A percentile compares a stretch with the other conserved stretches of the same genome.
phyloP scores from a whole-genome alignment of 23 tunicate genomes.

The Trididemnum miniatum region DNA sequence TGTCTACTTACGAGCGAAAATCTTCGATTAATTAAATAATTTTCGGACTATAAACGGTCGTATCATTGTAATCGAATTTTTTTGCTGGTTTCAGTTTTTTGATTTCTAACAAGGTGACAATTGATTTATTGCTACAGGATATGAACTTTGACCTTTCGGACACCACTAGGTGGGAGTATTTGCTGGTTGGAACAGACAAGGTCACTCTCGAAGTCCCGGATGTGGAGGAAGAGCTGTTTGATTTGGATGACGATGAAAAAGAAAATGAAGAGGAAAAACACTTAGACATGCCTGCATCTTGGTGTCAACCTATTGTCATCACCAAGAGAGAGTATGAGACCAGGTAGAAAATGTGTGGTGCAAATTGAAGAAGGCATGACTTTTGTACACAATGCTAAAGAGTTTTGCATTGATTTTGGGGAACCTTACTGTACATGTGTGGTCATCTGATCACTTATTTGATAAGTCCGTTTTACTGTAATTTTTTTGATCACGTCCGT shows the following conservation, averaged over 20 bases:
- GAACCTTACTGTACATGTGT: too few relatives aligned
- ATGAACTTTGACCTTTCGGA: slow-evolving; percentile 74
- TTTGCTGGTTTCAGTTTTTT: background rate
- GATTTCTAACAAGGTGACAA: background rate
- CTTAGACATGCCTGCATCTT: slow-evolving; percentile 91
- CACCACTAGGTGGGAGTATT: slow-evolving; percentile 83
- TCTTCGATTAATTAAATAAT: too few relatives aligned
- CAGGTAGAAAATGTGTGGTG: slow-evolving; percentile 33
- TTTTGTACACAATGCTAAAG: too few relatives aligned
- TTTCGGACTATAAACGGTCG: too few relatives aligned
- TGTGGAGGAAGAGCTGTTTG: slow-evolving; percentile 82
- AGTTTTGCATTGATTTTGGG: too few relatives aligned
- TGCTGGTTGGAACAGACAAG: slow-evolving; percentile 65
- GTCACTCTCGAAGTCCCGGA: slow-evolving; percentile 70
- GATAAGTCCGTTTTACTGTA: too few relatives aligned
- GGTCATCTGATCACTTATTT: too few relatives aligned
- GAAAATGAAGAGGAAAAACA: slow-evolving; percentile 84
- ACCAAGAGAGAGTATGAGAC: slow-evolving; percentile 77
- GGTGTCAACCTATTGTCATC: slow-evolving; percentile 68
- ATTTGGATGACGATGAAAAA: slow-evolving; percentile 83
- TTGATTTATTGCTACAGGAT: slow-evolving; percentile 76
- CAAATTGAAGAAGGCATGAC: too few relatives aligned
- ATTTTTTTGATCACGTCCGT: too few relatives aligned
- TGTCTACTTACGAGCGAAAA: too few relatives aligned
- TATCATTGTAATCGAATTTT: too few relatives aligned